Base-by-base conservation (phyloP, 2,888 invertebrate species). In the Fragum fragum region DNA sequence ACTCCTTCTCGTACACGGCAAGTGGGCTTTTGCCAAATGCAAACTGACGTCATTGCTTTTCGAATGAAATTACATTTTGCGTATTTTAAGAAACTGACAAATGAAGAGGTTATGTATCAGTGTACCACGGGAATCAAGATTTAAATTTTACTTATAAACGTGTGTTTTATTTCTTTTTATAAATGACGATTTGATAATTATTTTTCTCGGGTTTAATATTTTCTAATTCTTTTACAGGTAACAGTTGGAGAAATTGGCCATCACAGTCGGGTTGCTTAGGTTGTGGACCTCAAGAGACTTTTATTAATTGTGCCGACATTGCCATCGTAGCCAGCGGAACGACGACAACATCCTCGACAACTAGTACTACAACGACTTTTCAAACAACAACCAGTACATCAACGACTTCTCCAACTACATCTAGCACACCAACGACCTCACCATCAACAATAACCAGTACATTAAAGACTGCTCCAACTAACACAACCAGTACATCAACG, bases 401-500 rank as follows among this genome's bases (percentile, higher is more conserved):
- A 63, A 63, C 63, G 5, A n/a, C 63, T 6, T 5, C 63, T 5
- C 7, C 63, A 29, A 14, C 63, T 3, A 23, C 63, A 2, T 9
- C 63, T 3, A 47, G 18, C 3, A 23, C 63, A 3, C 6, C 52
- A 70, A n/a, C 47, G 14, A 29, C 23, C 9, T 1, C 52, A 23
- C 2, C 52, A 52, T 9, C 52, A 7, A n/a, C 52, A 70, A 23
- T 6, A 52, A n/a, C 52, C 52, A 21, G n/a, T 26, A n/a, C 47
- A 69, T 28, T 7, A 18, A 26, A 14, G 7, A 28, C 28, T 47
- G 26, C 71, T 29, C 47, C 55, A 71, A n/a, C 55, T 29, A 23
- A n/a, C 5, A 59, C 73, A 57, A 55, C 73, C 57, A 23, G 61
- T n/a, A 36, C 59, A 57, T 57, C 59, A 57, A 57, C 73, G 42